Conservation (phyloP, 1,140 invertebrate genomes). For the Solenopsis invicta region DNA sequence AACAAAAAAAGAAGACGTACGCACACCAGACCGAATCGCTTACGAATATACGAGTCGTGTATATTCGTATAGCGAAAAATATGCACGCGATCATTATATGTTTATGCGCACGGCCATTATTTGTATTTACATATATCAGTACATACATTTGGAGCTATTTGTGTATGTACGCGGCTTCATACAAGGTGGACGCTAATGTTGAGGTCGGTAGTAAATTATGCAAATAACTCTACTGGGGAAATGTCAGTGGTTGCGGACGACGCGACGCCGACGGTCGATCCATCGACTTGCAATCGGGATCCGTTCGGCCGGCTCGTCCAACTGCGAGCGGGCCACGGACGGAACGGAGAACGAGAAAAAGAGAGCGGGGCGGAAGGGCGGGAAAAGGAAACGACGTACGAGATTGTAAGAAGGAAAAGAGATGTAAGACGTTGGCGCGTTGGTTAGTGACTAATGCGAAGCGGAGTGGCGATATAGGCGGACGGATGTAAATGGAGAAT, state of each 20-base stretch:
- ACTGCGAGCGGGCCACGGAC: slow-evolving; percentile 8
- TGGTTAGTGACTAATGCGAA: slow-evolving; percentile 39
- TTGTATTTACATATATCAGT: slow-evolving; percentile 19
- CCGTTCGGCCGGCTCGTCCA: slow-evolving; percentile 50
- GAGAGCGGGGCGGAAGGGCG: slow-evolving; percentile 17
- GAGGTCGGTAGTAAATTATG: slow-evolving; percentile 80
- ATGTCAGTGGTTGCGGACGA: slow-evolving; percentile 77
- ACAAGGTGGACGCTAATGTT: slow-evolving; percentile 50
- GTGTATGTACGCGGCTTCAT: slow-evolving; percentile 27
- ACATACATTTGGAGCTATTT: slow-evolving; percentile 30
- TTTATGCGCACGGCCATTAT: slow-evolving; percentile 9
- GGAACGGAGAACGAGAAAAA: slow-evolving; percentile 38
- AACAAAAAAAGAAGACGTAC: background rate
- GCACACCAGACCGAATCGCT: background rate
- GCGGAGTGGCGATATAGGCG: slow-evolving; percentile 29
- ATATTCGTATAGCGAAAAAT: background rate
- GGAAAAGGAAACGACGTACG: slow-evolving; percentile 66
- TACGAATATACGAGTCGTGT: background rate
- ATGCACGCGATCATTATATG: background rate
- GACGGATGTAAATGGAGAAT: slow-evolving; percentile 48
- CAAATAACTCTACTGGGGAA: slow-evolving; percentile 77
- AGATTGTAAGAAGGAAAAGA: slow-evolving; percentile 68
- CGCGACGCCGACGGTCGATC: slow-evolving; percentile 77
- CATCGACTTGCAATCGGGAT: slow-evolving; percentile 70
- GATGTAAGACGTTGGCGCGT: background rate